Evolutionary conservation across 2,797 vertebrate genomes (phyloP).

Genomic region (Characodon lateralis): DNA sequence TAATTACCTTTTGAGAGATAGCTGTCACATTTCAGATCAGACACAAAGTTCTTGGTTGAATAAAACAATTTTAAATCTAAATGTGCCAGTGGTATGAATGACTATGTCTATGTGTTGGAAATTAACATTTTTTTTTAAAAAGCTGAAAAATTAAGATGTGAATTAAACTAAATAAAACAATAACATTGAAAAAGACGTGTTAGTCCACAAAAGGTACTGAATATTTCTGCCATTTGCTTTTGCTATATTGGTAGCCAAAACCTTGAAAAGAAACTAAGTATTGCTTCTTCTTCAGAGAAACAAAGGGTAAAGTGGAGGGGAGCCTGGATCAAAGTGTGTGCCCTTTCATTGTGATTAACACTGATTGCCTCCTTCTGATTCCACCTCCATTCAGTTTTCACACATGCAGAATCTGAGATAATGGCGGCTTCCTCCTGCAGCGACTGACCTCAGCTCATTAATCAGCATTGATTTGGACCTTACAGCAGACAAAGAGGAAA

Average conservation of each 20-base stretch:
- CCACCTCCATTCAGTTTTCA: constrained; percentile 65
- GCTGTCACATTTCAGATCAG: background rate
- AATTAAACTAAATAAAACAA: background rate
- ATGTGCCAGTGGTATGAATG: background rate
- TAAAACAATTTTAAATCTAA: background rate
- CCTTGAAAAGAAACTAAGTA: constrained; percentile 58
- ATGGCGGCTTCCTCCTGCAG: constrained; percentile 63
- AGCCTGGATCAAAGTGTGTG: constrained; percentile 55
- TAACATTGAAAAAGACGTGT: constrained; percentile 26
- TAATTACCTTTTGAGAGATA: background rate
- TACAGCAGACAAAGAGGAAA: constrained; percentile 54
- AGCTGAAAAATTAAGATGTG: background rate
- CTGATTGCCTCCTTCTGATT: constrained; percentile 69
- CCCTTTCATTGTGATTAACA: constrained; percentile 74
- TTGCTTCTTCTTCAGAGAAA: constrained; percentile 35
- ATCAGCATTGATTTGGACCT: constrained; percentile 71
- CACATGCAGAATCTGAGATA: constrained; percentile 53
- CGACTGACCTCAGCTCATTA: constrained; percentile 71
- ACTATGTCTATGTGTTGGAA: too few relatives aligned
- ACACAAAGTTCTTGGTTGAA: background rate
- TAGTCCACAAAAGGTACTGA: constrained; percentile 10
- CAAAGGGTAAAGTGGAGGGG: constrained; percentile 24
- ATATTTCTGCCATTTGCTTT: constrained; percentile 60
- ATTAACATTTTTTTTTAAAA: too few relatives aligned
- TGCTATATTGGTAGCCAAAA: constrained; percentile 47